phyloP scores from a whole-genome alignment of 2,113 vertebrate species.

The Sinocyclocheilus rhinocerous region DNA sequence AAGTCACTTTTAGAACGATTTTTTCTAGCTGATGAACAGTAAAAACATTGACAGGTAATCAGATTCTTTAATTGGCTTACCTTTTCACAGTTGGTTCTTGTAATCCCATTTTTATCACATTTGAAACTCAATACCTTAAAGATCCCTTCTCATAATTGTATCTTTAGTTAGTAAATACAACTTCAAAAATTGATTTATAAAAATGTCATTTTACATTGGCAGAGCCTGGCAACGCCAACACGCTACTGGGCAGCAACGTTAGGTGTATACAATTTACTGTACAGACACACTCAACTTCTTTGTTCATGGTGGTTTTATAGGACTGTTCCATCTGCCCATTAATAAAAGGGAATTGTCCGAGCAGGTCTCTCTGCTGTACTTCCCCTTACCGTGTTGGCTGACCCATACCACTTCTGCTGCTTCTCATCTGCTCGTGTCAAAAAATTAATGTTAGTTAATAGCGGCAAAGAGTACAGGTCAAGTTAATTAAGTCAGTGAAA shows the following conservation, averaged over 20 bases:
- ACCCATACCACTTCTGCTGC: background rate
- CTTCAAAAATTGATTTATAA: background rate
- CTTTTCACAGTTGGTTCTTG: background rate
- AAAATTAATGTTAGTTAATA: background rate
- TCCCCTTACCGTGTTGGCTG: background rate
- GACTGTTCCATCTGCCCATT: background rate
- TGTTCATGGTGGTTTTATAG: background rate
- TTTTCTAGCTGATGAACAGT: background rate
- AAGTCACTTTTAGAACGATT: background rate
- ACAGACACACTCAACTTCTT: background rate
- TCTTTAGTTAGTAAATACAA: background rate
- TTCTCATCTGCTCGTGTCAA: background rate
- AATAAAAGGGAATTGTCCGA: background rate
- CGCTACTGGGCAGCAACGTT: background rate
- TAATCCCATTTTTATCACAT: background rate
- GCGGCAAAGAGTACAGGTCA: background rate
- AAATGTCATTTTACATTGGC: background rate
- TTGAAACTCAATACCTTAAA: background rate
- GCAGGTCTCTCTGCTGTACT: background rate
- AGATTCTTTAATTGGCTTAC: background rate
- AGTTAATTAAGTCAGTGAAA: slow-evolving; percentile 17
- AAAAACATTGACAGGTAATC: background rate
- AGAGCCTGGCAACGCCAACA: background rate
- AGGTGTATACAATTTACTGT: background rate
- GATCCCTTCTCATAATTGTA: background rate